phyloP scores from a whole-genome alignment of 2,888 invertebrate genomes.

The Drosophila koepferae region DNA sequence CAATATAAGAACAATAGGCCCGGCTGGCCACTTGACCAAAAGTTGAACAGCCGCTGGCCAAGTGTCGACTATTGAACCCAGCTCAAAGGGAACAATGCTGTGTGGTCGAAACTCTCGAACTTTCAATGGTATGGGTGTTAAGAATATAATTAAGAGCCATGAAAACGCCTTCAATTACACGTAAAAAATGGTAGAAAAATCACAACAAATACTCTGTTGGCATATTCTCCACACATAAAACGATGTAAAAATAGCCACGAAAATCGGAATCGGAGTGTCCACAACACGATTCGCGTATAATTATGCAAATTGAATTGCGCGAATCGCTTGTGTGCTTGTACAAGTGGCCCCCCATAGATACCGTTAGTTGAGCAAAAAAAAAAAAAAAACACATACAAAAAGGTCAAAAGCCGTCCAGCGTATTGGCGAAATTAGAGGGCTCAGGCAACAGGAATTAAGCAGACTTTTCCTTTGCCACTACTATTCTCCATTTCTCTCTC shows the following conservation, averaged over 20 bases:
- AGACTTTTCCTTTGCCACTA: neutral
- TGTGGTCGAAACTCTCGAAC: conserved; percentile 8
- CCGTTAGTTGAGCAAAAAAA: conserved; percentile 14
- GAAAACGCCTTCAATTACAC: conserved; percentile 42
- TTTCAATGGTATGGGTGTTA: conserved; percentile 2
- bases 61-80: conserved; percentile 60
- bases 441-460: conserved; percentile 24
- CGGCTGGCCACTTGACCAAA: conserved; percentile 35
- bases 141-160: conserved; percentile 66
- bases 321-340: conserved; percentile 20
- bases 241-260: conserved; percentile 50
- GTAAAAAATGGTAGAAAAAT: conserved; percentile 40
- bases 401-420: conserved; percentile 58
- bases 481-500: neutral
- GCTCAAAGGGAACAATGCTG: conserved; percentile 34
- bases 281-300: conserved; percentile 31
- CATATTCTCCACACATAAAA: conserved; percentile 34
- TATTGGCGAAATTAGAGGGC: conserved; percentile 21
- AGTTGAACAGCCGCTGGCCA: conserved; percentile 47
- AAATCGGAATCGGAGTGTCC: conserved; percentile 7
- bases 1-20: conserved; percentile 43
- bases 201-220: conserved; percentile 25
- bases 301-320: conserved; percentile 71
- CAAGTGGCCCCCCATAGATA: conserved; percentile 1
- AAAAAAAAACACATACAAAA: conserved; percentile 21